These are phyloP conservation scores for Papilio aristodemus DNA, from an alignment of 1,140 invertebrate genomes.

Conservation along the genomic window DNA sequence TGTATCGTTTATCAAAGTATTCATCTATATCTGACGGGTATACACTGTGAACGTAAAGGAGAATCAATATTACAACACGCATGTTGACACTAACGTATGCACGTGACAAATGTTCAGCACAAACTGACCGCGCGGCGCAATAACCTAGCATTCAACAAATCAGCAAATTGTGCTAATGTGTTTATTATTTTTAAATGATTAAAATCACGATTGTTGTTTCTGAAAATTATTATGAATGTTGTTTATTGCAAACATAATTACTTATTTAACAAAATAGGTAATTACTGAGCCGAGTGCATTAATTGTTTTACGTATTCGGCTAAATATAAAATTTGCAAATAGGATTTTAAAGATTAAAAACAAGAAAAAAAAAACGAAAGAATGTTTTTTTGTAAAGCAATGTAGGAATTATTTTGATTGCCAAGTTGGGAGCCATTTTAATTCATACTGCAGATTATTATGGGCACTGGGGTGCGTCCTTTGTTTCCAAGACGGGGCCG, in stretches of 20 bases:
- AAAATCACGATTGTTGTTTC: constrained; percentile 4
- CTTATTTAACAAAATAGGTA: too few species aligned
- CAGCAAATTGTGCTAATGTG: neutral
- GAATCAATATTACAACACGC: constrained; percentile 35
- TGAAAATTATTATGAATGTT: neutral
- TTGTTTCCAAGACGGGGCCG: constrained; percentile 35
- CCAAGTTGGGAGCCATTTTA: constrained; percentile 8
- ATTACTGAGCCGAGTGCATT: neutral
- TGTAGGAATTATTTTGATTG: constrained; percentile 27
- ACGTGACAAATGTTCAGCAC: constrained; percentile 17
- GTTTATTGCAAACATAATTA: neutral
- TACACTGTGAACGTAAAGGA: constrained; percentile 39
- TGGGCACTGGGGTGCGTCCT: constrained; percentile 24
- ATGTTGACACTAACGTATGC: constrained; percentile 38
- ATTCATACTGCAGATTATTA: constrained; percentile 22
- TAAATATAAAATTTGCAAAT: neutral
- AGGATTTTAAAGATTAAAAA: neutral
- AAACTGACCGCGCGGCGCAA: constrained; percentile 26
- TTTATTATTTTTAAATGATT: constrained; percentile 4
- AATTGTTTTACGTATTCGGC: neutral
- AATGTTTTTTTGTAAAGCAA: constrained; percentile 7
- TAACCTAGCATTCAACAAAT: constrained; percentile 22
- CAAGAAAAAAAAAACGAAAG: neutral
- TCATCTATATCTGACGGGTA: constrained; percentile 44
- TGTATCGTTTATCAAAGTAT: constrained; percentile 54